phyloP scores from a whole-genome alignment of 2,888 invertebrate species.

The Gastracanthus pulcherrimus region DNA sequence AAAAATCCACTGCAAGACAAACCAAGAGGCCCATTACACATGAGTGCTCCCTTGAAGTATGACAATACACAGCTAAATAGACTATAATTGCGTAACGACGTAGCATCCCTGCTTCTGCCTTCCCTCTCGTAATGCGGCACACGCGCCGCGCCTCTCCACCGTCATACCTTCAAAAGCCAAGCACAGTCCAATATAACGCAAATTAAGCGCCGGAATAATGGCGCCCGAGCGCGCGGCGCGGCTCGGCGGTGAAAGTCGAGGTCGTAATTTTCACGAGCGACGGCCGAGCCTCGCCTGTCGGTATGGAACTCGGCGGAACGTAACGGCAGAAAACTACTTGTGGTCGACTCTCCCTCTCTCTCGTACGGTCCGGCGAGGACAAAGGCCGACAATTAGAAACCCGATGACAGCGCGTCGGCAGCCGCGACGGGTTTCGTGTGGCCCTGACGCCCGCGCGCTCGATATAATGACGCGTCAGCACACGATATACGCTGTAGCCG shows the following conservation, averaged over 20 bases:
- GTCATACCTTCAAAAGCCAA: background rate
- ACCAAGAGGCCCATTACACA: too few species aligned
- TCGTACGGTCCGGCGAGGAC: conserved; percentile 61
- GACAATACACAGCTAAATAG: too few species aligned
- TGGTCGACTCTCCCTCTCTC: conserved; percentile 31
- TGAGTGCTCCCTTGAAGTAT: too few species aligned
- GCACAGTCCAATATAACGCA: conserved; percentile 43
- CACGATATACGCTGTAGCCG: background rate
- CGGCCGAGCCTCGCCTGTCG: background rate
- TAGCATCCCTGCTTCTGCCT: too few species aligned
- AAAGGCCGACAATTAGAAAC: conserved; percentile 74
- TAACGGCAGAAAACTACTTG: conserved; percentile 51
- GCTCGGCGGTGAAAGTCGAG: conserved; percentile 17
- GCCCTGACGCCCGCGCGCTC: conserved; percentile 53
- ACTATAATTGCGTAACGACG: too few species aligned
- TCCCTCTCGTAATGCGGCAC: too few species aligned
- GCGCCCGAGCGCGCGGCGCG: too few species aligned
- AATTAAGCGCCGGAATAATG: conserved; percentile 41
- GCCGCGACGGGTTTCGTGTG: conserved; percentile 68
- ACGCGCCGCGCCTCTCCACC: background rate
- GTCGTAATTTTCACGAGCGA: conserved; percentile 51
- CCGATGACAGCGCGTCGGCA: conserved; percentile 62
- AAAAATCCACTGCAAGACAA: too few species aligned
- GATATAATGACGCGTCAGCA: conserved; percentile 60
- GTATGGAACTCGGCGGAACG: too few species aligned